Evolutionary conservation across 2,888 invertebrate species (phyloP).

Genomic region (Epinotia ramella): DNA sequence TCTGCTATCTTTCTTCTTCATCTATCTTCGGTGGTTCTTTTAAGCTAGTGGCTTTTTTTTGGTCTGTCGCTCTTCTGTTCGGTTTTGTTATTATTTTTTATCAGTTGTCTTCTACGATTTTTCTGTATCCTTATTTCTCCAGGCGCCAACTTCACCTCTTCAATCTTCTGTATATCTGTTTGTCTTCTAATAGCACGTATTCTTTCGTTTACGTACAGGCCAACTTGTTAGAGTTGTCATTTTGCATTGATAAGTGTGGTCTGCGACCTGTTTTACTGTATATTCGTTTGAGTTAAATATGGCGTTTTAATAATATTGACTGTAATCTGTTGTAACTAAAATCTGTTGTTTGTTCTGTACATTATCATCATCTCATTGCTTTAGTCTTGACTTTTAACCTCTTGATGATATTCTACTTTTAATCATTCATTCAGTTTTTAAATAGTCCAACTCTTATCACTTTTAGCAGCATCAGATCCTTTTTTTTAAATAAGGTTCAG

Average conservation of each 20-base stretch:
- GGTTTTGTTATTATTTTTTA: not conserved
- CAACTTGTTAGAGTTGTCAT: not conserved
- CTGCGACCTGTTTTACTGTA: not conserved
- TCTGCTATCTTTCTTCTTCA: not conserved
- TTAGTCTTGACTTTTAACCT: constrained; percentile 21
- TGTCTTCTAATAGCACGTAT: not conserved
- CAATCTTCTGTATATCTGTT: not conserved
- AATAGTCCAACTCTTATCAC: not conserved
- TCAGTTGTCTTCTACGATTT: not conserved
- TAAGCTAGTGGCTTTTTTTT: not conserved
- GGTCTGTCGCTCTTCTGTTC: not conserved
- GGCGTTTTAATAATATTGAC: not conserved
- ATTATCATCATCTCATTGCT: constrained; percentile 7
- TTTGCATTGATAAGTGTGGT: not conserved
- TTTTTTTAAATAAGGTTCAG: no score
- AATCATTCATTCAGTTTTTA: not conserved
- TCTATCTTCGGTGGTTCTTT: not conserved
- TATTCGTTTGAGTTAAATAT: not conserved
- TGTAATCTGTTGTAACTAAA: not conserved
- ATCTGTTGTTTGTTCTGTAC: not conserved
- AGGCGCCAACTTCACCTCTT: not conserved
- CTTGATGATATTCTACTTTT: not conserved
- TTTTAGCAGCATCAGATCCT: no score
- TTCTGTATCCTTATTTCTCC: not conserved
- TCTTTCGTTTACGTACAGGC: not conserved